A percentile compares a stretch with the other conserved stretches of the same genome.
Evolutionary conservation across 2,797 vertebrate species (phyloP).

Genomic region (Poecilia gillii): DNA sequence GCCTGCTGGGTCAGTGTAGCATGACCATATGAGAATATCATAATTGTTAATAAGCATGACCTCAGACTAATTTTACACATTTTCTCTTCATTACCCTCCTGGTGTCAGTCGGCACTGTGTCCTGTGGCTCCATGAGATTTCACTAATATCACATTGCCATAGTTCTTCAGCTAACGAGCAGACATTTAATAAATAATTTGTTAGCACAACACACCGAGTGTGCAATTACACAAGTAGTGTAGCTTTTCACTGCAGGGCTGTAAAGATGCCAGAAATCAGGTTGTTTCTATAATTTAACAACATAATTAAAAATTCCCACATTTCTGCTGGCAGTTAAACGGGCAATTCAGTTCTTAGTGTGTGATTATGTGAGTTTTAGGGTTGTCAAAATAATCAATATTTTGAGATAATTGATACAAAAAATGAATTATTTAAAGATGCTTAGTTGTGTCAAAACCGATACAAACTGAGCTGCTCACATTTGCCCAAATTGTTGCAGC

Average conservation of each 20-base stretch:
- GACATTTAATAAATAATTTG: constrained; percentile 7
- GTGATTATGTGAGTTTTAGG: not conserved
- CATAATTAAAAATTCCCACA: constrained; percentile 9
- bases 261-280: not conserved
- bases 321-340: constrained; percentile 4
- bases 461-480: not conserved
- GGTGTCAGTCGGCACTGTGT: not conserved
- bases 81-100: not conserved
- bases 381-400: not conserved
- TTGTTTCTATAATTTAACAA: constrained; percentile 24
- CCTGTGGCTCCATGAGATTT: not conserved
- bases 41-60: not conserved
- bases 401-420: not conserved
- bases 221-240: not conserved
- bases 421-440: not conserved
- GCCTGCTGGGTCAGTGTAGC: not conserved
- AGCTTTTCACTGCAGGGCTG: not conserved
- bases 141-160: not conserved
- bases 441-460: not conserved
- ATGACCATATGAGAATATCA: not conserved
- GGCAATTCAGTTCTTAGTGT: not conserved
- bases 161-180: not conserved
- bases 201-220: constrained; percentile 1
- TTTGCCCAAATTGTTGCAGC: not conserved
- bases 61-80: not conserved